Base-by-base conservation (phyloP, 2,888 invertebrate genomes). In the Seira ritae region DNA sequence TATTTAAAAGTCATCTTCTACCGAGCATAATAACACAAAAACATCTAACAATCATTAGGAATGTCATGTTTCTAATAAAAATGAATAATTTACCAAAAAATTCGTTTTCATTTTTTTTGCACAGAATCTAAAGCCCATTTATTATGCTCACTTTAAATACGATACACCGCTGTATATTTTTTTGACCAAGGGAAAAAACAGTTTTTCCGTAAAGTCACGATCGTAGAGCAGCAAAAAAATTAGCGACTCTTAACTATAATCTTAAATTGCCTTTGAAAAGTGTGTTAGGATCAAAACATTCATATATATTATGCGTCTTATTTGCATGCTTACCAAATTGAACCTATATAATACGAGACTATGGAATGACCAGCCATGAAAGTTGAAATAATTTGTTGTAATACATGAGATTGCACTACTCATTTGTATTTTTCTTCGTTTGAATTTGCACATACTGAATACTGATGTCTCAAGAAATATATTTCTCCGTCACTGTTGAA, bases 161-260 rank as follows among this genome's bases (percentile, higher is more conserved):
- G 55, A 55, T 12, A 12, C 55, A 55, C 55, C 55, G 55, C 55
- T 55, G 55, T 15, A 55, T 31, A 17, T 55, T 55, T 55, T 55
- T 55, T 55, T 6, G 42, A 42, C 42, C 42, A 42, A 42, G 55
- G 31, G 20, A 62, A 69, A 69, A 24, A 70, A 46, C 71, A 55
- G 50, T 22, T 42, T n/a, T 71, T 71, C 46, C 71, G 23, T 50
- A 50, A 23, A 23, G 71, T 71, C 71, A 71, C 71, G 71, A 71
- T 55, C 55, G 12, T 46, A 71, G n/a, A 20, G 71, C 55, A 55
- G 8, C 31, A 31, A 69, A 70, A 68, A 70, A 23, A 22, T 55
- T 55, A 55, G 55, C 15, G 55, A 55, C 55, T 55, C n/a, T 55
- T n/a, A n/a, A n/a, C n/a, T n/a, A 31, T 31, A 31, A 31, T 31